Evolutionary conservation across 2,888 invertebrate species (phyloP).

Genomic region (Epirrhoe tristata): DNA sequence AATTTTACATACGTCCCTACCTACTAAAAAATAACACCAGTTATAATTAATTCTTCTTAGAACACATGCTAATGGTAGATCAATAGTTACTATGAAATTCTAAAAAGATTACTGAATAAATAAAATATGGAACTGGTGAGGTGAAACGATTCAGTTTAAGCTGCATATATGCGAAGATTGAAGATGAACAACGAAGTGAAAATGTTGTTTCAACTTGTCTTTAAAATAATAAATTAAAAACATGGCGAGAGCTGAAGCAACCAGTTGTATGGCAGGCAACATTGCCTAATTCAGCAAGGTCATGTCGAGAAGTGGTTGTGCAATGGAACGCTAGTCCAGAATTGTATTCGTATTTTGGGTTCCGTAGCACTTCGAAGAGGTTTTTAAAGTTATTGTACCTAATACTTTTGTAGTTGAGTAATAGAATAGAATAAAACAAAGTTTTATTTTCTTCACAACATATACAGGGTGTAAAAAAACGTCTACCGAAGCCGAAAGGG

Average conservation of each 20-base stretch:
- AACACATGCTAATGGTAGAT: too few species aligned
- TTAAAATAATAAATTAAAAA: conserved; percentile 39
- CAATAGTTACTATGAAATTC: too few species aligned
- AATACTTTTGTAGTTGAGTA: background rate
- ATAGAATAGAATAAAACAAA: background rate
- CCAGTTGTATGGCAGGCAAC: conserved; percentile 49
- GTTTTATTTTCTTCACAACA: too few species aligned
- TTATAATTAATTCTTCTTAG: too few species aligned
- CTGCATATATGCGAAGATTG: background rate
- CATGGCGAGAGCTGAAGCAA: conserved; percentile 46
- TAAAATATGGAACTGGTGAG: too few species aligned
- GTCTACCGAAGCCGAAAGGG: too few species aligned
- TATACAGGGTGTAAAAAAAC: too few species aligned
- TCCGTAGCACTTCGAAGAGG: conserved; percentile 9
- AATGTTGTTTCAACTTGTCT: conserved; percentile 11
- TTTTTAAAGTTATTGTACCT: background rate
- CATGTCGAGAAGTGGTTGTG: conserved; percentile 45
- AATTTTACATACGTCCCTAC: too few species aligned
- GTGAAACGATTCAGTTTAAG: too few species aligned
- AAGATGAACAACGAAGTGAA: background rate
- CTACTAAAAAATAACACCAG: too few species aligned
- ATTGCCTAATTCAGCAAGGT: conserved; percentile 71
- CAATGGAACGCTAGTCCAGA: conserved; percentile 38
- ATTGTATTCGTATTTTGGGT: conserved; percentile 26
- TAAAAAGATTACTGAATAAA: too few species aligned